Evolutionary conservation across 2,797 vertebrate species (phyloP), one percentile per base, ranked within the genome.

Genomic region (Mormyrus proboscirostris): DNA sequence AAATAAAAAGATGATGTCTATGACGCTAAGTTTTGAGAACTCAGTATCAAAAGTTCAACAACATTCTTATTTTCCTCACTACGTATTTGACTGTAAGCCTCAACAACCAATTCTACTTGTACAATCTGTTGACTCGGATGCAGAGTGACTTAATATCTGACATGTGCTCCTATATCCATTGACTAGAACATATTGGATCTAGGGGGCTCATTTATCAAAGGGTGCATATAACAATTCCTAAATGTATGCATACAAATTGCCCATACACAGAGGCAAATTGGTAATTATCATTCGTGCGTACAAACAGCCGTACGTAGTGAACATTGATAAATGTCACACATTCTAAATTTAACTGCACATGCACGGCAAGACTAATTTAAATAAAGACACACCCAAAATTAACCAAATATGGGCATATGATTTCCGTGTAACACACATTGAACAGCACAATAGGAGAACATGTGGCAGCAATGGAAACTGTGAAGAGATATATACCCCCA

Each of bases 191-290:
- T 33, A 69, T 69, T 69, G 25, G 65, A 33, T 69, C 25, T 14
- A 33, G 65, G 9, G 10, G 65, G 14, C 65, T 33, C 65, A 69
- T 69, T 69, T 69, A 69, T 69, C 44, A 16, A 47, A 73, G 82
- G 29, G 65, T 90, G 62, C 65, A 33, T 33, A 69, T 25, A 33
- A 33, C 25, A 69, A 69, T 69, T 33, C 65, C 25, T 69, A 69
- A 89, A 83, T 85, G 51, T 85, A 29, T 69, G 25, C 89, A 87
- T 88, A 84, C 86, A 79, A 50, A 88, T 89, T 90, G 87, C 86
- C 33, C 86, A 65, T 55, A 59, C 84, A 47, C 84, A 82, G 19
- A 47, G 38, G 65, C 65, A 69, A 69, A 69, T 69, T 69, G 57
- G 25, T 69, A 69, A 69, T 69, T 69, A 69, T 69, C 62, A 69